Conservation (phyloP, 1,140 invertebrate genomes). For the Drosophila asahinai region DNA sequence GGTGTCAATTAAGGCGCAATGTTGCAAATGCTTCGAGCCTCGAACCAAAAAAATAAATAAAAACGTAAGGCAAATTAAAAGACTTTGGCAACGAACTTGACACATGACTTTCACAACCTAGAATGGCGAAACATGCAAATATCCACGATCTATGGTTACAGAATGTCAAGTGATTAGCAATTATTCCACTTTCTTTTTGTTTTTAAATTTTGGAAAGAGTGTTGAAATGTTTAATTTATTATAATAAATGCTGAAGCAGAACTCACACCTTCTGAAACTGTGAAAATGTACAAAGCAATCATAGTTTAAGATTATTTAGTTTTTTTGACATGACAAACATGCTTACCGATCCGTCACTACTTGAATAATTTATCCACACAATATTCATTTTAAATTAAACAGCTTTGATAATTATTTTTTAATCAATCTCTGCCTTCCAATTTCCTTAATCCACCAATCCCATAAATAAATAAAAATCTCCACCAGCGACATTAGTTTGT, state of each 20-base stretch:
- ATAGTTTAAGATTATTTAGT: too few relatives aligned
- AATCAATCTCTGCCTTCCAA: too few relatives aligned
- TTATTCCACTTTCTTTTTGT: slow-evolving; percentile 32
- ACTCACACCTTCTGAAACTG: too few relatives aligned
- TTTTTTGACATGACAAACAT: too few relatives aligned
- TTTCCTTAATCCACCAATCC: too few relatives aligned
- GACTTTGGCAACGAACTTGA: slow-evolving; percentile 77
- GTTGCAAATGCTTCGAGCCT: slow-evolving; percentile 37
- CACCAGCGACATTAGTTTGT: neutral
- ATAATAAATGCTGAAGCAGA: too few relatives aligned
- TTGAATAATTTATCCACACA: too few relatives aligned
- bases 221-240: too few relatives aligned
- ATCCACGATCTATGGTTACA: slow-evolving; percentile 3
- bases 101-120: slow-evolving; percentile 65
- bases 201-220: neutral
- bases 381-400: neutral
- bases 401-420: too few relatives aligned
- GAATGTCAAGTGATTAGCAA: slow-evolving; percentile 17
- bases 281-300: too few relatives aligned
- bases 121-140: slow-evolving; percentile 52
- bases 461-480: neutral
- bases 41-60: neutral
- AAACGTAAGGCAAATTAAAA: slow-evolving; percentile 55
- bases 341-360: too few relatives aligned
- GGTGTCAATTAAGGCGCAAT: slow-evolving; percentile 78